Conservation (phyloP, 2,113 vertebrate species). For the Mormoops blainvillei region DNA sequence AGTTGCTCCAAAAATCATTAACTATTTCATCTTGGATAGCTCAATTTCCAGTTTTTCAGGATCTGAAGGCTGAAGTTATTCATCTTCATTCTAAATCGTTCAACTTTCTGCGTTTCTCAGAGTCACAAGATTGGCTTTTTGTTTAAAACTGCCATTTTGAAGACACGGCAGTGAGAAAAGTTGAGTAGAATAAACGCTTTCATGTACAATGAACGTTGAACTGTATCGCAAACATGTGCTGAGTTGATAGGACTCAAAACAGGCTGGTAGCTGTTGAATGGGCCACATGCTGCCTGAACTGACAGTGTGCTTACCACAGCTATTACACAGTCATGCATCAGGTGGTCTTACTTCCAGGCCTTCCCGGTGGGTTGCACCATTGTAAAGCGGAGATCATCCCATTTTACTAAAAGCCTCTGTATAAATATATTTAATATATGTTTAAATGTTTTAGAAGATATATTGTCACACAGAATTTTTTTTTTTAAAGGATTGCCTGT, state of each 20-base stretch:
- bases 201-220: neutral
- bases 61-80: neutral
- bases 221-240: neutral
- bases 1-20: constrained; percentile 65
- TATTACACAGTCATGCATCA: no score
- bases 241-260: neutral
- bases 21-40: constrained; percentile 56
- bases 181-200: neutral
- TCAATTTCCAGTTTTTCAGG: constrained; percentile 55
- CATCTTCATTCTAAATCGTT: neutral
- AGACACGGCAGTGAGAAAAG: neutral
- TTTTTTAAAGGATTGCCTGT: neutral
- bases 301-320: neutral
- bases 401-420: neutral
- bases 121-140: neutral
- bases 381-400: neutral
- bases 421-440: neutral
- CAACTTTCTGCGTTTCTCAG: neutral
- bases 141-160: neutral
- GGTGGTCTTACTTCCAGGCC: neutral
- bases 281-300: neutral
- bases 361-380: neutral
- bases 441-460: neutral
- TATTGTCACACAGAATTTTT: neutral
- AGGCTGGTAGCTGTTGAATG: neutral